These are phyloP conservation scores for Anguilla marmorata DNA, from an alignment of 2,797 vertebrate species.

Conservation along the genomic window DNA sequence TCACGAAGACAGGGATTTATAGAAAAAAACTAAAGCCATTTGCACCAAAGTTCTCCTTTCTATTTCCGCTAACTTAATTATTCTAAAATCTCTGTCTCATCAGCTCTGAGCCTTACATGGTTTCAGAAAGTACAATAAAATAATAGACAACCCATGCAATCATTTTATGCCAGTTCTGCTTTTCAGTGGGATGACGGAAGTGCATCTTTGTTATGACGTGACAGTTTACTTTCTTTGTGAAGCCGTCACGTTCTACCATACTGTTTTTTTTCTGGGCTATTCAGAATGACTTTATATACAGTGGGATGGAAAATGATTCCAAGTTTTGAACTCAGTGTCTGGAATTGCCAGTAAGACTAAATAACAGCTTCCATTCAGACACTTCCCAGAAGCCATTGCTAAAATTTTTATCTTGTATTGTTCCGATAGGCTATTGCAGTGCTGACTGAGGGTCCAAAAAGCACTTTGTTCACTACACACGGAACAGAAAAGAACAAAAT, in stretches of 20 bases:
- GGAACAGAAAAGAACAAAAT: background rate
- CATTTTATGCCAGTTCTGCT: background rate
- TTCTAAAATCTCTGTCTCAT: background rate
- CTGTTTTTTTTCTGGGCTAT: background rate
- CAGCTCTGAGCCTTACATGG: background rate
- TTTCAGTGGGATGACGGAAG: slow-evolving; percentile 3
- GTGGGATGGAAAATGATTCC: slow-evolving; percentile 4
- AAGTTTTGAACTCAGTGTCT: slow-evolving; percentile 43
- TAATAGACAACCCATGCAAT: background rate
- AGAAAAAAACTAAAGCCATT: background rate
- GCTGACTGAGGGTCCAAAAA: background rate
- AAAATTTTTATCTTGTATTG: background rate
- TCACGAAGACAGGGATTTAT: background rate
- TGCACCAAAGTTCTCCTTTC: background rate
- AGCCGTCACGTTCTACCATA: background rate
- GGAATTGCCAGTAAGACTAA: slow-evolving; percentile 67
- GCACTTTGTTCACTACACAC: background rate
- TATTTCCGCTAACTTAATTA: background rate
- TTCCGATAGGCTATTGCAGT: background rate
- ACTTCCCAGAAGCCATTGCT: slow-evolving; percentile 56
- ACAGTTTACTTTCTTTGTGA: background rate
- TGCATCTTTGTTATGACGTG: background rate
- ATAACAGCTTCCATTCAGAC: slow-evolving; percentile 54
- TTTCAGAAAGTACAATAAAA: background rate
- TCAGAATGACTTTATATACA: background rate